These are phyloP conservation scores for Atractosteus spatula DNA, from an alignment of 2,113 vertebrate species.

Conservation along the genomic window DNA sequence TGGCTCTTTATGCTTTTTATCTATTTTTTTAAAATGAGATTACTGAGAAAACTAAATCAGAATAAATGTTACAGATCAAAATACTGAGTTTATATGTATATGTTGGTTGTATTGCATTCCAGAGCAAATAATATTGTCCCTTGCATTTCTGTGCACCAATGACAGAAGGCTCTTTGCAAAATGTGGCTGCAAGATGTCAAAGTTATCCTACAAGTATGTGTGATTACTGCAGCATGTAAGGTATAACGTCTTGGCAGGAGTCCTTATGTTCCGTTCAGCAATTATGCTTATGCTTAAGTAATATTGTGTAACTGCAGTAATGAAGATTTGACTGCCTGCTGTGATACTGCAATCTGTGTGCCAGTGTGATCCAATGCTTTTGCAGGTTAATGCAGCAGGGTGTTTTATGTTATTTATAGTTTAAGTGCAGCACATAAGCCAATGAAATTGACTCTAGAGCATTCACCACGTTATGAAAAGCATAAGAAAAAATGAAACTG, in stretches of 20 bases:
- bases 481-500: too few species aligned
- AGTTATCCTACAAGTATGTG: not conserved
- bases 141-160: not conserved
- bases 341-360: constrained; percentile 2
- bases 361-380: not conserved
- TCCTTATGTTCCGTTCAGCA: not conserved
- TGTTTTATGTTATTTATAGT: too few species aligned
- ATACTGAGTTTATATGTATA: too few species aligned
- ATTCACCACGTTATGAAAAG: too few species aligned
- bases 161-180: not conserved
- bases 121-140: constrained; percentile 28
- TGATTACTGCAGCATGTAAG: not conserved
- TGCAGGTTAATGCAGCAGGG: not conserved
- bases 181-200: not conserved
- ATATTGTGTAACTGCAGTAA: not conserved
- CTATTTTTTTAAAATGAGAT: too few species aligned
- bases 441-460: too few species aligned
- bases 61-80: too few species aligned
- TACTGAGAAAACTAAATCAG: too few species aligned
- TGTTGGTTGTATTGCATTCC: constrained; percentile 17
- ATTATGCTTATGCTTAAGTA: not conserved
- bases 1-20: too few species aligned
- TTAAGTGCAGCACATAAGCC: too few species aligned
- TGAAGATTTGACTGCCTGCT: not conserved
- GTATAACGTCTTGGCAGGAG: not conserved